These are phyloP conservation scores for Vireo griseus DNA, from an alignment of 2,797 vertebrate genomes.

Conservation along the genomic window DNA sequence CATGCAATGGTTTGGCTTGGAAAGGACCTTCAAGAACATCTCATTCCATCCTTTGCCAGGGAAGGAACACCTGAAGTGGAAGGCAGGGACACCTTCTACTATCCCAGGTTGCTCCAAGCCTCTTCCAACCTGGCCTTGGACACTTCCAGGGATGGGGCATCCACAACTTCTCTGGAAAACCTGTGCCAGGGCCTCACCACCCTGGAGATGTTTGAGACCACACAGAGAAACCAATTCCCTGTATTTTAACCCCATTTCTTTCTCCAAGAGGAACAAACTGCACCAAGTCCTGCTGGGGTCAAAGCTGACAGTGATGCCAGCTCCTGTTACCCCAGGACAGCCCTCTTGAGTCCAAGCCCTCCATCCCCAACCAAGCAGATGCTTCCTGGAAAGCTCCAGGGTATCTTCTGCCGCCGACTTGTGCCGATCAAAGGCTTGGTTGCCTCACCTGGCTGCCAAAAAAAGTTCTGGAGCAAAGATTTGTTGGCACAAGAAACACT, in stretches of 20 bases:
- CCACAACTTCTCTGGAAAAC: not conserved
- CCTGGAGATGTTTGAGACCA: not conserved
- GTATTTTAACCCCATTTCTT: not conserved
- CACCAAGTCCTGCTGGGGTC: not conserved
- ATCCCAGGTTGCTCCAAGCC: not conserved
- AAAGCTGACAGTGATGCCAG: not conserved
- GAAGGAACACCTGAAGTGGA: too few species aligned
- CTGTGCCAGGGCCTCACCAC: not conserved
- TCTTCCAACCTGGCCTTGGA: not conserved
- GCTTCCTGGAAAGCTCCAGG: not conserved
- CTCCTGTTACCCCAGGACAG: not conserved
- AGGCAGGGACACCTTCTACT: not conserved
- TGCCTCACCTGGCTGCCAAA: not conserved
- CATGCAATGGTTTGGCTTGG: not conserved
- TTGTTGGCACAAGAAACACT: not conserved
- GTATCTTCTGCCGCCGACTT: fast-evolving
- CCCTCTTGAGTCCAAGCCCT: fast-evolving
- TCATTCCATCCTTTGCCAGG: not conserved
- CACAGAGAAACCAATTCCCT: not conserved
- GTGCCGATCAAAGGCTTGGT: fast-evolving
- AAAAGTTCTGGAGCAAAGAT: not conserved
- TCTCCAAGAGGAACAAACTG: not conserved
- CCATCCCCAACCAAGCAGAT: not conserved
- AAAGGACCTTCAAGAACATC: not conserved
- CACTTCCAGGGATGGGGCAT: not conserved